Evolutionary conservation across 1,140 invertebrate species (phyloP).

Genomic region (Panonychus citri): DNA sequence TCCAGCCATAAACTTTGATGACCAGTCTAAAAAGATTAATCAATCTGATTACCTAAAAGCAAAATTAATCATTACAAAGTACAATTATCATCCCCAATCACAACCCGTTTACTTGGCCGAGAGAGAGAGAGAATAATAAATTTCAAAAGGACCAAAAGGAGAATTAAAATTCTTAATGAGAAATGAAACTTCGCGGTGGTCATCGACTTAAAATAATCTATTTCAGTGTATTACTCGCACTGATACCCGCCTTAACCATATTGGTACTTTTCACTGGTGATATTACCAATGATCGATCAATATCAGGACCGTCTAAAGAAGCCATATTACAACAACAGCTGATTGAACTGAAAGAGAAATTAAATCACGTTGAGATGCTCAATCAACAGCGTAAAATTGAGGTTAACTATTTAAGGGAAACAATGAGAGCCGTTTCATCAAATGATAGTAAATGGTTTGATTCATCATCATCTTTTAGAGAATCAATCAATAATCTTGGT

Average conservation of each 20-base stretch:
- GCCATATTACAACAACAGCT: not conserved
- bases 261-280: not conserved
- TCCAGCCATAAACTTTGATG: no score
- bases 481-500: not conserved
- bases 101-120: no score
- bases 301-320: not conserved
- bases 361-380: not conserved
- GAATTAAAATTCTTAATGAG: no score
- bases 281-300: not conserved
- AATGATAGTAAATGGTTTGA: not conserved
- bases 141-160: no score
- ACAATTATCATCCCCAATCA: no score
- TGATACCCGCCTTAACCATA: not conserved
- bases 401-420: not conserved
- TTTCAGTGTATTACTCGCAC: not conserved
- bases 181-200: no score
- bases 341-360: conserved; percentile 1
- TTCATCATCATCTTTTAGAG: not conserved
- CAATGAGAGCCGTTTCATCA: not conserved
- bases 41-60: no score
- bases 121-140: no score
- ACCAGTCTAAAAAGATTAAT: no score
- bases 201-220: not conserved
- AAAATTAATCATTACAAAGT: no score
- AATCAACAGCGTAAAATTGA: not conserved